phyloP scores from a whole-genome alignment of 2,113 vertebrate species.

The Tachysurus fulvidraco region DNA sequence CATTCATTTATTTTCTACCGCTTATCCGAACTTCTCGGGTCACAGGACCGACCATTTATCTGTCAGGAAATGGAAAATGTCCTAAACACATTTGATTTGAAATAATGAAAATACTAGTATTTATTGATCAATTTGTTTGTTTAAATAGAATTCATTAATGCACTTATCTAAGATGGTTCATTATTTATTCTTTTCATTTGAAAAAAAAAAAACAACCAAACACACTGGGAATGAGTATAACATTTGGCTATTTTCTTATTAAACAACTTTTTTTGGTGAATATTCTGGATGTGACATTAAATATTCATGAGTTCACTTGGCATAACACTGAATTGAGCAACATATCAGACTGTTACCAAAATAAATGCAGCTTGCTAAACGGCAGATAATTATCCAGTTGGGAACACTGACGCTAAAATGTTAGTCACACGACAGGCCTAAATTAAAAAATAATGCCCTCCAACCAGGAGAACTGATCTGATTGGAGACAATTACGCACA shows the following conservation, averaged over 20 bases:
- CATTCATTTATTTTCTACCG: no score
- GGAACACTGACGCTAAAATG: conserved; percentile 14
- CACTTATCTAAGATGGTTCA: background rate
- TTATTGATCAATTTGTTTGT: background rate
- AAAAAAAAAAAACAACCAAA: conserved; percentile 15
- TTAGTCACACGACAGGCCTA: conserved; percentile 13
- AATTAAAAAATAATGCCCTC: conserved; percentile 29
- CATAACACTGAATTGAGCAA: conserved; percentile 12
- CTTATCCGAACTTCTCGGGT: no score
- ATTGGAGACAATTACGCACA: conserved; percentile 11
- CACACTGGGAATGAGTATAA: background rate
- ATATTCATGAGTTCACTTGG: conserved; percentile 32
- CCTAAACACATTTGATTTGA: background rate
- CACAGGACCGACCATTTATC: no score
- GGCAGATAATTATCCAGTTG: conserved; percentile 34
- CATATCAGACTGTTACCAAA: conserved; percentile 29
- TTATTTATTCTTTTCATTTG: background rate
- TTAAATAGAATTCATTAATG: background rate
- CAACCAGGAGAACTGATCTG: conserved; percentile 27
- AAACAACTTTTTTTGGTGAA: conserved; percentile 7
- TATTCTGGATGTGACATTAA: conserved; percentile 7
- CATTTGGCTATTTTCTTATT: background rate
- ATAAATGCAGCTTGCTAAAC: conserved; percentile 27
- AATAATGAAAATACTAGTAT: background rate
- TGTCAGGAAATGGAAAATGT: background rate